A percentile compares a stretch with the other conserved stretches of the same genome.
Conservation (phyloP, 2,888 invertebrate species). For the Plemyria rubiginata region DNA sequence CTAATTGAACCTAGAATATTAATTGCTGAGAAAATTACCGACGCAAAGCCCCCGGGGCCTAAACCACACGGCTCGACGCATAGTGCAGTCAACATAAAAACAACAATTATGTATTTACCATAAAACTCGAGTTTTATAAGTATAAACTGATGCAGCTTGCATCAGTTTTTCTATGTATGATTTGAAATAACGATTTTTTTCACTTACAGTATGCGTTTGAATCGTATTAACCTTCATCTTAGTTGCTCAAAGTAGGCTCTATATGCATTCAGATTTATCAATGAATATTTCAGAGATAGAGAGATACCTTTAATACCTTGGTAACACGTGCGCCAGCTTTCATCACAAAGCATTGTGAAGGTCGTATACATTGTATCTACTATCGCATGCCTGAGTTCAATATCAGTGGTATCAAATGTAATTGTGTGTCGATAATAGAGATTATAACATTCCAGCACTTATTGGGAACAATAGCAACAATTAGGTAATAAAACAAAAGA, state of each 20-base stretch:
- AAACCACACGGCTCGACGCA: slow-evolving; percentile 70
- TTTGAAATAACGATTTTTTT: slow-evolving; percentile 17
- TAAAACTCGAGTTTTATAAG: slow-evolving; percentile 62
- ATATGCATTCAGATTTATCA: slow-evolving; percentile 4
- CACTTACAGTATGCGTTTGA: slow-evolving; percentile 4
- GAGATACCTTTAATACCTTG: not conserved
- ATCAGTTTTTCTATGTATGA: slow-evolving; percentile 54
- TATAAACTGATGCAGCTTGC: too few relatives aligned
- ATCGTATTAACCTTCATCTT: slow-evolving; percentile 4
- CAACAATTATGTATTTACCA: slow-evolving; percentile 62
- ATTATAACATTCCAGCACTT: slow-evolving; percentile 59
- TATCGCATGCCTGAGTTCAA: slow-evolving; percentile 39
- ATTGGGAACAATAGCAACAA: slow-evolving; percentile 77
- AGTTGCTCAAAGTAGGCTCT: not conserved
- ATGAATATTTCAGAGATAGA: not conserved
- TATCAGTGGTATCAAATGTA: slow-evolving; percentile 48
- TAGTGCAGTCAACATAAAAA: slow-evolving; percentile 65
- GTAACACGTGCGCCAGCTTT: slow-evolving; percentile 32
- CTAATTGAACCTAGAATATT: slow-evolving; percentile 76
- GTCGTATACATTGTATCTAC: slow-evolving; percentile 33
- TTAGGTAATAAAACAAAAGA: slow-evolving; percentile 81
- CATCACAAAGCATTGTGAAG: slow-evolving; percentile 31
- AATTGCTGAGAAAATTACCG: slow-evolving; percentile 81
- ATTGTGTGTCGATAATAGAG: slow-evolving; percentile 56
- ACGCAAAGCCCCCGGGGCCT: slow-evolving; percentile 63